phyloP scores from a whole-genome alignment of 1,140 invertebrate species.

The Drosophila fuyamai region DNA sequence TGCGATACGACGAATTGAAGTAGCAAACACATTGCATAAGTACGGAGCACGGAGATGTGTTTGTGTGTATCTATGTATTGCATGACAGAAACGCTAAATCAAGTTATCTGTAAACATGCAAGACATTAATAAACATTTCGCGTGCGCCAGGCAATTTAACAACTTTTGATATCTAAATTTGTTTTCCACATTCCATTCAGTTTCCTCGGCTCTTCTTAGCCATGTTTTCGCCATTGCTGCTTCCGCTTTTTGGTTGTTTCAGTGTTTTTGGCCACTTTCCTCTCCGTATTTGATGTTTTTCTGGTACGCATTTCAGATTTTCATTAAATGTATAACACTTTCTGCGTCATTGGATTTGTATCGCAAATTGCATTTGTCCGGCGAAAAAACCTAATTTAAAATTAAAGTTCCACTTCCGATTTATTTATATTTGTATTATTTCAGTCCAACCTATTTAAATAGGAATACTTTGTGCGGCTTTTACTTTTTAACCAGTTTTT shows the following conservation, averaged over 20 bases:
- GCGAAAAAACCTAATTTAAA: not conserved
- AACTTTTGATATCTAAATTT: conserved; percentile 84
- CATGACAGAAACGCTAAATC: conserved; percentile 82
- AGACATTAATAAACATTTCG: conserved; percentile 84
- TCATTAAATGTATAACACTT: conserved; percentile 26
- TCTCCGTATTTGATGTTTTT: conserved; percentile 11
- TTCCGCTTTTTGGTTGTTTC: conserved; percentile 18
- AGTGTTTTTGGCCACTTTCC: not conserved
- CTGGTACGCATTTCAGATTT: conserved; percentile 46
- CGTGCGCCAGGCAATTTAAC: conserved; percentile 83
- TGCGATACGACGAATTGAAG: conserved; percentile 59
- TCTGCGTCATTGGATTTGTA: conserved; percentile 16
- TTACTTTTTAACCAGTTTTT: not conserved
- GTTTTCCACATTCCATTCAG: conserved; percentile 60
- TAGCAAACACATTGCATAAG: conserved; percentile 50
- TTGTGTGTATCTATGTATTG: conserved; percentile 61
- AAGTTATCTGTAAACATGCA: conserved; percentile 83
- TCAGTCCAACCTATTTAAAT: conserved; percentile 11
- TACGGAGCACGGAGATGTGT: not conserved
- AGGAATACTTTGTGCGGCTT: not conserved
- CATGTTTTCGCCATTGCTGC: conserved; percentile 46
- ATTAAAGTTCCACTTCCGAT: not conserved
- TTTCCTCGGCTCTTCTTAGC: conserved; percentile 54
- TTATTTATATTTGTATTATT: conserved; percentile 1
- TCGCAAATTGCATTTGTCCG: conserved; percentile 8